Base-by-base conservation (phyloP, 37 sponge, comb jelly and placozoan species). In the Crambe crambe region DNA sequence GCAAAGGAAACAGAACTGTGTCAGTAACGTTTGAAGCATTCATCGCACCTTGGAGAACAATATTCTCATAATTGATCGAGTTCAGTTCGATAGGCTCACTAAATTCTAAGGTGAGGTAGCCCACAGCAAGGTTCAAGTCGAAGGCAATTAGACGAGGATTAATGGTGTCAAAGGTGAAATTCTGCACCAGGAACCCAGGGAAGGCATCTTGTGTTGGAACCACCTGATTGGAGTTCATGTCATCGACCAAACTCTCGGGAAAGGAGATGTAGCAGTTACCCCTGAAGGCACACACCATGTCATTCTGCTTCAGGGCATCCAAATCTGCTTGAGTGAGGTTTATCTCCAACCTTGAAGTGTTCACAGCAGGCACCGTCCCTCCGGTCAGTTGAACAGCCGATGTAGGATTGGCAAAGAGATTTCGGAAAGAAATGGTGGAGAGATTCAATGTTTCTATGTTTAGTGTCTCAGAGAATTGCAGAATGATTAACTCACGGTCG, bases 211-310 rank as follows among this genome's bases (percentile, higher is more conserved):
- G 56, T 0, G 85, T 76, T 27, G 90, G 51, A 17, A 69, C 29
- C 0, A 82, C 86, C 18, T 36, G 38, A 58, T 88, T 90, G 15
- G 70, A 69, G 47, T 82, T 82, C 90, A 93, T 90, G 69, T 96
- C 97, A n/a, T 56, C 63, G 37, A 90, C 87, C 29, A 96, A 72
- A 9, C 44, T 72, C 8, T 47, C 41, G 12, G 82, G 82, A 60
- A 96, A 90, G 31, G 65, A 51, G 26, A 93, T 61, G 42, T 96
- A 96, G 63, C 97, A 96, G 66, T 90, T 88, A 1, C 97, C 97
- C 69, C 90, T 77, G 75, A 87, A 78, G 37, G 74, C 67, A 58
- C 97, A 96, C 56, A 90, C 89, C 51, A 78, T 56, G 10, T 56
- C 25, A 17, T 74, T 73, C 15, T 77, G 73, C 79, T 96, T 93